Conservation (phyloP, 2,888 invertebrate genomes). For the Ennomos quercinarius region DNA sequence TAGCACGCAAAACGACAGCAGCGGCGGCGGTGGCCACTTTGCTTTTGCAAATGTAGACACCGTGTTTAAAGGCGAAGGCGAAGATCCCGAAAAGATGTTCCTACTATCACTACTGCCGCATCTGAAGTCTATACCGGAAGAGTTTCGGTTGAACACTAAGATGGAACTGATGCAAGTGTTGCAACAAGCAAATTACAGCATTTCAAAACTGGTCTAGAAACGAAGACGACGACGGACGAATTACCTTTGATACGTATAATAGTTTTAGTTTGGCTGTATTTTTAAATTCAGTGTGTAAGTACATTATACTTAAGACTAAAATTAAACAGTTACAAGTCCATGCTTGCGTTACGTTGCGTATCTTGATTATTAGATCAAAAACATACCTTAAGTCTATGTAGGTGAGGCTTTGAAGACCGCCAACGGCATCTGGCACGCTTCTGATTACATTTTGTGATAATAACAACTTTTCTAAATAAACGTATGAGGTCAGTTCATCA, state of each 20-base stretch:
- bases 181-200: slow-evolving; percentile 64
- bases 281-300: too few relatives aligned
- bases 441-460: slow-evolving; percentile 97
- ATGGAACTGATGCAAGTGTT: slow-evolving; percentile 78
- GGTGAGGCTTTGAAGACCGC: slow-evolving; percentile 93
- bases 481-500: slow-evolving; percentile 93
- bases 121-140: slow-evolving; percentile 72
- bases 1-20: neutral
- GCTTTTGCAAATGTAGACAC: slow-evolving; percentile 72
- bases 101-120: slow-evolving; percentile 74
- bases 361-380: neutral
- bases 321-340: neutral
- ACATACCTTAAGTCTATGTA: slow-evolving; percentile 94
- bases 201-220: slow-evolving; percentile 42
- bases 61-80: slow-evolving; percentile 52
- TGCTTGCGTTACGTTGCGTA: neutral
- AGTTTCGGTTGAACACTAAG: slow-evolving; percentile 68
- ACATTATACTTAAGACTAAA: too few relatives aligned
- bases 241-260: neutral
- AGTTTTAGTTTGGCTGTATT: too few relatives aligned
- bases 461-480: slow-evolving; percentile 94
- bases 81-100: slow-evolving; percentile 75
- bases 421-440: slow-evolving; percentile 93
- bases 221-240: neutral
- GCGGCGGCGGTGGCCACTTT: slow-evolving; percentile 61